These are phyloP conservation scores for Scaptomyza flava DNA, from an alignment of 2,888 invertebrate genomes.

Conservation along the genomic window DNA sequence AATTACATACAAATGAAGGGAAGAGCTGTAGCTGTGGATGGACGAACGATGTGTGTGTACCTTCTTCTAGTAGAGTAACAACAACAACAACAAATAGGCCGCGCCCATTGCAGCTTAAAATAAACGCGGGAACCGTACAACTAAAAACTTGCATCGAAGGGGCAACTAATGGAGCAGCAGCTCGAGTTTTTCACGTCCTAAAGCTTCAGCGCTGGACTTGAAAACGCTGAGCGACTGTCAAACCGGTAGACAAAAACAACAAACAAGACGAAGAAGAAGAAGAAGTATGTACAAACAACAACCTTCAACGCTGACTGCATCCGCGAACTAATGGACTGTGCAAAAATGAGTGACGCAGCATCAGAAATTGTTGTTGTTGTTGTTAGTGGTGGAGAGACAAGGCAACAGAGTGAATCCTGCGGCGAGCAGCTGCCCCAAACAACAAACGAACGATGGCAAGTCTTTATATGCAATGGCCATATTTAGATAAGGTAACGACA, in stretches of 20 bases:
- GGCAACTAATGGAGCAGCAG: constrained; percentile 62
- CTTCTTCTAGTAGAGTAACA: constrained; percentile 9
- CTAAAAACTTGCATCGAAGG: constrained; percentile 39
- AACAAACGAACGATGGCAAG: constrained; percentile 48
- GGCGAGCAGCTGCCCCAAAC: constrained; percentile 53
- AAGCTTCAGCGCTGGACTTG: constrained; percentile 35
- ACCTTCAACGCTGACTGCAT: constrained; percentile 74
- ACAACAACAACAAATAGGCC: constrained; percentile 36
- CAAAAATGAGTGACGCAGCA: constrained; percentile 78
- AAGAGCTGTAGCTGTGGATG: constrained; percentile 2
- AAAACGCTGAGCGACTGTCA: constrained; percentile 66
- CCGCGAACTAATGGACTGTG: constrained; percentile 78
- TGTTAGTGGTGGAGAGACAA: background rate
- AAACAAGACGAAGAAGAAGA: constrained; percentile 10
- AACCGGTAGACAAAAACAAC: constrained; percentile 62
- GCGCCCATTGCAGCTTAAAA: constrained; percentile 53
- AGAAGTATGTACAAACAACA: constrained; percentile 25
- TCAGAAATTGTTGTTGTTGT: constrained; percentile 34
- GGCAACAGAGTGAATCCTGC: constrained; percentile 38
- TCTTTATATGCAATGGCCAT: constrained; percentile 77
- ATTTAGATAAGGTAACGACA: constrained; percentile 78
- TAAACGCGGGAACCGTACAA: constrained; percentile 45
- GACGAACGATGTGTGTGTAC: background rate
- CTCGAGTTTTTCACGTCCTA: constrained; percentile 22
- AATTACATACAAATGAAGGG: constrained; percentile 72